phyloP scores from a whole-genome alignment of 2,888 invertebrate genomes.

The Empis stercorea region DNA sequence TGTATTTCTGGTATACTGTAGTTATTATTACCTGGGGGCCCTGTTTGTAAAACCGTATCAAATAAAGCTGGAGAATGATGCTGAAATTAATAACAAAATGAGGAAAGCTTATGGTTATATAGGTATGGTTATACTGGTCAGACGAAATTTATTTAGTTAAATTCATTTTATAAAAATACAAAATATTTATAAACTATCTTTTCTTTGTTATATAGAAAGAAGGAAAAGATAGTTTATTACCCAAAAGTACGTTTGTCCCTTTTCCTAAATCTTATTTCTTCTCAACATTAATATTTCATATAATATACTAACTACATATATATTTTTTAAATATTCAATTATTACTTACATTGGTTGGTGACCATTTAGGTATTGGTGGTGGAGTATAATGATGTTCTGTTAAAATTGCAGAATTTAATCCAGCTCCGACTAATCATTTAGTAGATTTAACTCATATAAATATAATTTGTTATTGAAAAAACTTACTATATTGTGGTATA shows the following conservation, averaged over 20 bases:
- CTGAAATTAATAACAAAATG: slow-evolving; percentile 1
- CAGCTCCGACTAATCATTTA: slow-evolving; percentile 5
- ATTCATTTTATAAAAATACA: no score
- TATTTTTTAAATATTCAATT: neutral
- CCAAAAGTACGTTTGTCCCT: no score
- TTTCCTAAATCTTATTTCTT: no score
- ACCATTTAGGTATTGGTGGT: slow-evolving; percentile 31
- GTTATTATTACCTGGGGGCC: slow-evolving; percentile 6
- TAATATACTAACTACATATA: no score
- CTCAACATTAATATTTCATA: no score
- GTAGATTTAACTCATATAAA: neutral
- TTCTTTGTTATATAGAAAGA: no score
- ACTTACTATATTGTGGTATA: slow-evolving; percentile 58
- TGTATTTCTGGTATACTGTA: neutral
- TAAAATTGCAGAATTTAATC: slow-evolving; percentile 15
- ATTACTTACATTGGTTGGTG: slow-evolving; percentile 34
- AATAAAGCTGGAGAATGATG: slow-evolving; percentile 10
- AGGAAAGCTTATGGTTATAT: no score
- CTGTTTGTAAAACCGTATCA: slow-evolving; percentile 7
- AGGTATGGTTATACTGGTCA: no score
- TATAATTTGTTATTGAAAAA: neutral
- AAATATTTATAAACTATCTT: no score
- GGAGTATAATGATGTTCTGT: slow-evolving; percentile 27
- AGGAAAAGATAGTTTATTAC: no score
- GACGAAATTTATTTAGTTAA: no score